Conservation (phyloP, 2,888 invertebrate genomes). For the Callinectes sapidus region DNA sequence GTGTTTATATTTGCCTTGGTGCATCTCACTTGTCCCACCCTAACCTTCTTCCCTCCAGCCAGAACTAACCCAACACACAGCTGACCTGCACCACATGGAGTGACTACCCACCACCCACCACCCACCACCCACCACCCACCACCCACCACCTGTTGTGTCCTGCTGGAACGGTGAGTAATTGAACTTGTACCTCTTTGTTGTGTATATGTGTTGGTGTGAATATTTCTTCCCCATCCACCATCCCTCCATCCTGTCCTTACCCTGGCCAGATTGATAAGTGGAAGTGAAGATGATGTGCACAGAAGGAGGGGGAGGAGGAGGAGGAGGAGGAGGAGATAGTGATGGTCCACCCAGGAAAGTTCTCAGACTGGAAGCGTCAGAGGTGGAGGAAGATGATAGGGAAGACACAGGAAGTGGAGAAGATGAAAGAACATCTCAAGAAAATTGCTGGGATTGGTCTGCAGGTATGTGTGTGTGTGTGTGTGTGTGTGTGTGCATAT, state of each 20-base stretch:
- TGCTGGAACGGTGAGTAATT: neutral
- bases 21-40: neutral
- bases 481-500: conserved; percentile 36
- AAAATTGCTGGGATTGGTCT: neutral
- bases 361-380: conserved; percentile 29
- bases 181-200: neutral
- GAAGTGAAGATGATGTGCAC: conserved; percentile 18
- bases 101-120: neutral
- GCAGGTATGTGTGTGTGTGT: conserved; percentile 25
- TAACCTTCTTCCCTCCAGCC: conserved; percentile 11
- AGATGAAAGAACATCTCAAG: neutral
- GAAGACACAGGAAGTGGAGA: neutral
- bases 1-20: neutral
- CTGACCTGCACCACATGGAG: neutral
- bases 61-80: too few relatives aligned
- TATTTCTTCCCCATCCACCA: neutral
- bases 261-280: neutral
- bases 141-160: neutral
- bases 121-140: neutral
- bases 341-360: conserved; percentile 52
- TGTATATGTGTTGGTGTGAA: neutral
- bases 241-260: conserved; percentile 19
- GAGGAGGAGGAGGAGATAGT: neutral
- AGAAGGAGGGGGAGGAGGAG: conserved; percentile 1
- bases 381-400: conserved; percentile 11